Evolutionary conservation across 2,888 invertebrate species (phyloP).

Genomic region (Rhogogaster chlorosoma): DNA sequence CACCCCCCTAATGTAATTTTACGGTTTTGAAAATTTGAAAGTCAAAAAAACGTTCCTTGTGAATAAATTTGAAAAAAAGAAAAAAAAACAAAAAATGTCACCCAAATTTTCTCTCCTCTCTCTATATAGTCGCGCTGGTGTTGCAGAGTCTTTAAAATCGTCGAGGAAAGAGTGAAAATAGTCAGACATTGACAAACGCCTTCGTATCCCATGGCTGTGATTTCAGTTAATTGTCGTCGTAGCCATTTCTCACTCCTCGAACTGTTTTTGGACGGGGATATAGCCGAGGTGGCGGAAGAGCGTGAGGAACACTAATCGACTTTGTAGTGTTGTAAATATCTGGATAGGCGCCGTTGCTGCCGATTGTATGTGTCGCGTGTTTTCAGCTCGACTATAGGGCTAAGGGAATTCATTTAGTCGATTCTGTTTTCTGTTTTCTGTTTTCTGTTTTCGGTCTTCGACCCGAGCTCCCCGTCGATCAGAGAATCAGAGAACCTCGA

Average conservation of each 20-base stretch:
- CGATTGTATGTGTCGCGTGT: slow-evolving; percentile 52
- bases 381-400: slow-evolving; percentile 64
- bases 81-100: too few species aligned
- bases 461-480: too few species aligned
- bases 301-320: slow-evolving; percentile 48
- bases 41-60: too few species aligned
- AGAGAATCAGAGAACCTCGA: too few species aligned
- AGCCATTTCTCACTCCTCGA: slow-evolving; percentile 73
- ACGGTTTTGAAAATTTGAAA: background rate
- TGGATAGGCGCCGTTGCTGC: slow-evolving; percentile 66
- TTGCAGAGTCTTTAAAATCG: background rate
- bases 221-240: slow-evolving; percentile 75
- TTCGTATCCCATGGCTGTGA: slow-evolving; percentile 67
- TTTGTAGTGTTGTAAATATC: slow-evolving; percentile 72
- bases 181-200: slow-evolving; percentile 73
- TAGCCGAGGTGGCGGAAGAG: background rate
- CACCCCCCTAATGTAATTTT: too few species aligned
- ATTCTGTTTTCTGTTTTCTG: slow-evolving; percentile 4
- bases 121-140: background rate
- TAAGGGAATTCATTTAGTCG: slow-evolving; percentile 62
- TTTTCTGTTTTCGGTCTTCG: slow-evolving; percentile 13
- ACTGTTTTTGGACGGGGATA: slow-evolving; percentile 18
- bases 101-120: background rate
- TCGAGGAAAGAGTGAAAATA: slow-evolving; percentile 7
- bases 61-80: too few species aligned